Base-by-base conservation (phyloP, 1,140 invertebrate species). In the Drosophila grimshawi region DNA sequence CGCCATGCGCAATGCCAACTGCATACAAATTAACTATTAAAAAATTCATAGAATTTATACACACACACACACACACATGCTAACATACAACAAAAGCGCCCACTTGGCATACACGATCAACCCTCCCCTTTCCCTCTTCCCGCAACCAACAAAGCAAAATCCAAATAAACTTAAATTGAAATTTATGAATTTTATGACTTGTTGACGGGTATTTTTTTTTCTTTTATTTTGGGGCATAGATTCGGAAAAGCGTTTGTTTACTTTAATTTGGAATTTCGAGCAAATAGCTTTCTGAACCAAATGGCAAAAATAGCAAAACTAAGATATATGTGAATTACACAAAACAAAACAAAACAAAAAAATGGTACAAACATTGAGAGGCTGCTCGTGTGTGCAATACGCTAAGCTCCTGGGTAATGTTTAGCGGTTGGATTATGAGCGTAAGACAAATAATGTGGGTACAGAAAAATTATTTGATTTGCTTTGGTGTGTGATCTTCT, bases 121-220 rank as follows among this genome's bases (percentile, higher is more conserved):
- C 37, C 5, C 64, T 37, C 35, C 41, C 7, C 55, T n/a, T 33
- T 8, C 55, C 56, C 7, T 2, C 7, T 49, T 8, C 56, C 19
- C 39, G 80, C 68, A 77, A 1, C 0, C 19, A 19, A 19, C 19
- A 81, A 75, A 63, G 68, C 56, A 59, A 56, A 78, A 80, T 71
- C 66, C 80, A 88, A 88, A 83, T 89, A 89, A 89, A 89, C 86
- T 90, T 89, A 76, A 89, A 89, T 89, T 89, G 80, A 89, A 90
- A 89, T 89, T 89, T 89, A 89, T 89, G 85, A 89, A 89, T 86
- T 89, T 85, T 90, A 89, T 89, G 86, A 90, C 78, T 88, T 89
- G 85, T 85, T 89, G 86, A 86, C 70, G 78, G 81, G 86, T 66
- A 57, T 75, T 74, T 61, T 61, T 73, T 69, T 65, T 11, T 72